A percentile compares a stretch with the other conserved stretches of the same genome.
phyloP scores from a whole-genome alignment of 2,797 vertebrate species.

The Eidolon dupreanum region DNA sequence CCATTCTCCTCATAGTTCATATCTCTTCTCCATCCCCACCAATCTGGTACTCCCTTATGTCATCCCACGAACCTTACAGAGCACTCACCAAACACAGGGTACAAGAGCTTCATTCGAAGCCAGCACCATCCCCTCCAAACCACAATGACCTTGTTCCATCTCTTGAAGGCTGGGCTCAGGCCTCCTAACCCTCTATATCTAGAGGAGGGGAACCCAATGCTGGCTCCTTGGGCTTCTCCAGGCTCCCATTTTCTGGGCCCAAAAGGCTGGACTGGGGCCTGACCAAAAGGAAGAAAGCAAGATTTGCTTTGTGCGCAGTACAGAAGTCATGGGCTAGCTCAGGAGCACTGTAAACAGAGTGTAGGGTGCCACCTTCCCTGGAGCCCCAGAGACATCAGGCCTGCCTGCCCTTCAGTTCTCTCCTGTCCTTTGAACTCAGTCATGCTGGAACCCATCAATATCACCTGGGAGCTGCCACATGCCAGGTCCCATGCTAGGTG shows the following conservation, averaged over 20 bases:
- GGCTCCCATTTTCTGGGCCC: background rate
- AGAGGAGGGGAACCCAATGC: background rate
- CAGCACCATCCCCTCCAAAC: background rate
- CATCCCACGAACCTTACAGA: background rate
- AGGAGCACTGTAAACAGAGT: background rate
- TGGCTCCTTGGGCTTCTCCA: background rate
- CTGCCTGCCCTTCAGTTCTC: background rate
- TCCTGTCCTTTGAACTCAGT: background rate
- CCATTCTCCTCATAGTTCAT: background rate
- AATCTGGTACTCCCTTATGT: background rate
- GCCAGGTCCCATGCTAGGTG: background rate
- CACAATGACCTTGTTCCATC: background rate
- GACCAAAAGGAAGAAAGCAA: background rate
- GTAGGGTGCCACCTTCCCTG: background rate
- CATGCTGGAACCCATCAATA: background rate
- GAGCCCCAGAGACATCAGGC: background rate
- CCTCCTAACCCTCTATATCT: background rate
- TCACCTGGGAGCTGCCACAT: background rate
- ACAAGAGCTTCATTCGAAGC: background rate
- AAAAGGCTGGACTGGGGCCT: background rate
- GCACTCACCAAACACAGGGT: background rate
- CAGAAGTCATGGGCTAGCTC: background rate
- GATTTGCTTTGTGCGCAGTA: background rate
- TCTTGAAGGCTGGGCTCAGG: background rate
- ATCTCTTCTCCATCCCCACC: background rate